Base-by-base conservation (phyloP, 2,797 vertebrate genomes). In the Allobates femoralis region DNA sequence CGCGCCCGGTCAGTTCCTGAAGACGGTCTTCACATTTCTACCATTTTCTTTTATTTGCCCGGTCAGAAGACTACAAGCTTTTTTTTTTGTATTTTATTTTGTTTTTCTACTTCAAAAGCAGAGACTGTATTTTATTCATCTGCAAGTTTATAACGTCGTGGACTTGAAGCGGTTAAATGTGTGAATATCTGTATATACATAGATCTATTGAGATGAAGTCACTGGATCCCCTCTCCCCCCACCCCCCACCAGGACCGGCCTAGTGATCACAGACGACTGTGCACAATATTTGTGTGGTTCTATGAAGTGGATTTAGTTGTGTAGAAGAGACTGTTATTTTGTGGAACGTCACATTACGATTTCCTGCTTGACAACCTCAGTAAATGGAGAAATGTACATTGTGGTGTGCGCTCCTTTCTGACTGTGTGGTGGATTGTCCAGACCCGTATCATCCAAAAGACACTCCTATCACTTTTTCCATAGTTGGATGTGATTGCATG, bases 261-360 rank as follows among this genome's bases (percentile, higher is more conserved):
- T 78, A 76, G 84, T 41, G 87, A 73, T 79, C 88, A 87, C 19
- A 16, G 55, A 90, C 51, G 89, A 85, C 89, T 74, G 89, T 89
- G 89, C 91, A 91, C 90, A 91, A 90, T 91, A 91, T 91, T 93
- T 92, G 90, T 92, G 92, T 92, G 90, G 82, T 89, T 76, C 50
- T 88, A 85, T 71, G 84, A 83, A 7, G 87, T 85, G 37, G 56
- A 60, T 81, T 74, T 89, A 84, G 86, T 87, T 77, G 79, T 81
- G 78, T 85, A 84, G 82, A 87, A 55, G 51, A 85, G 11, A 69
- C 8, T 37, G 46, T 78, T n/a, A n/a, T n/a, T 79, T 79, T 79
- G 85, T 78, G 81, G 91, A 85, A 67, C 2, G 19, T 89, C 90
- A 76, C 64, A 67, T 71, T 79, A 1, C 50, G 32, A 56, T 79